phyloP scores from a whole-genome alignment of 2,113 vertebrate species.

The Myotis brandtii region DNA sequence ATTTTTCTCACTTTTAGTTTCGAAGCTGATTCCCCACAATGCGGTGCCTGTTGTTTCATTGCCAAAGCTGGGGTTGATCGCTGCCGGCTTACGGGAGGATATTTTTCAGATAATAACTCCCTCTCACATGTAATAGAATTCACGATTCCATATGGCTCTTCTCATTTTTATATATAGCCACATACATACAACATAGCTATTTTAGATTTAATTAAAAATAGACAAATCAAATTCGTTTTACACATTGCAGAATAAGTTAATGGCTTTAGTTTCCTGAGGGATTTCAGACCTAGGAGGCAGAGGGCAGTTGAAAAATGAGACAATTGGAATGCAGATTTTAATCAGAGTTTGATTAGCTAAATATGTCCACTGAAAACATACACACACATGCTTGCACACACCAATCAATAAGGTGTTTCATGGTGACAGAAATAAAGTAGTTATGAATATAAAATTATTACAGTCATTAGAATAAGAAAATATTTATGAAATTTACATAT shows the following conservation, averaged over 20 bases:
- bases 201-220: background rate
- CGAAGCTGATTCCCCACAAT: background rate
- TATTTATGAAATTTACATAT: background rate
- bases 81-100: background rate
- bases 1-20: constrained; percentile 1
- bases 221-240: background rate
- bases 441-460: background rate
- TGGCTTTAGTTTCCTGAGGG: background rate
- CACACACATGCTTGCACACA: background rate
- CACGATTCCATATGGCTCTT: background rate
- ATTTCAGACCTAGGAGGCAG: background rate
- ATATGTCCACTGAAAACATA: background rate
- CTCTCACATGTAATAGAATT: background rate
- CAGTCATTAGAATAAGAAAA: background rate
- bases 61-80: background rate
- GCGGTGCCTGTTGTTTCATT: background rate
- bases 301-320: background rate
- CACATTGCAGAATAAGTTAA: background rate
- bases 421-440: background rate
- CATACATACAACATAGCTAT: background rate
- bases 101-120: background rate
- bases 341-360: background rate
- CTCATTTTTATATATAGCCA: background rate
- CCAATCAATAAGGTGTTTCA: background rate
- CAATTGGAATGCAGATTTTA: background rate